A percentile compares a stretch with the other conserved stretches of the same genome.
phyloP scores from a whole-genome alignment of 2,797 vertebrate genomes.

The Platyrinchus mystaceus region DNA sequence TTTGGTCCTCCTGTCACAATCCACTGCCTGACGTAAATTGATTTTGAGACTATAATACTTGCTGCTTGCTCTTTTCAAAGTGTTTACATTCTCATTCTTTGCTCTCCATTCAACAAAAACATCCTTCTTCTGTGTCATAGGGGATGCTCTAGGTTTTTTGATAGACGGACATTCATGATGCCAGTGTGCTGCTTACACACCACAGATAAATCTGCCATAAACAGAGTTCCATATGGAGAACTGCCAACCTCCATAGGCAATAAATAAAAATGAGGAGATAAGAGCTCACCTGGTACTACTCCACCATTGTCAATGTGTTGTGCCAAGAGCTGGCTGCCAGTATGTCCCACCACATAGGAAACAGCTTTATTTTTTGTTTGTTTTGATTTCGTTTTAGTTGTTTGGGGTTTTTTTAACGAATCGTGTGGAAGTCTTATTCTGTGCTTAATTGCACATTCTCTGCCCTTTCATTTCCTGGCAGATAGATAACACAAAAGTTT shows the following conservation, averaged over 20 bases:
- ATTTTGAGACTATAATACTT: constrained; percentile 28
- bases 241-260: background rate
- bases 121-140: background rate
- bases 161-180: constrained; percentile 26
- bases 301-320: background rate
- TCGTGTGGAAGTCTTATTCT: background rate
- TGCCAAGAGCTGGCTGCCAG: background rate
- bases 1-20: constrained; percentile 28
- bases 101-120: constrained; percentile 24
- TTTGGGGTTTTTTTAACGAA: background rate
- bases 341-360: background rate
- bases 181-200: background rate
- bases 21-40: background rate
- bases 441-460: background rate
- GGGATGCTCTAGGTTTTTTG: constrained; percentile 6
- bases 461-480: background rate
- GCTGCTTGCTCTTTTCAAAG: constrained; percentile 2
- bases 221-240: constrained; percentile 27
- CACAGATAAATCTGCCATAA: constrained; percentile 51
- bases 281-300: constrained; percentile 28
- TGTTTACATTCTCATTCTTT: background rate
- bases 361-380: background rate
- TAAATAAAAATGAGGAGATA: constrained; percentile 41
- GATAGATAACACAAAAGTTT: constrained; percentile 1
- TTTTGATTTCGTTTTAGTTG: background rate